Base-by-base conservation (phyloP, 2,113 vertebrate genomes). In the Macroglossus sobrinus region DNA sequence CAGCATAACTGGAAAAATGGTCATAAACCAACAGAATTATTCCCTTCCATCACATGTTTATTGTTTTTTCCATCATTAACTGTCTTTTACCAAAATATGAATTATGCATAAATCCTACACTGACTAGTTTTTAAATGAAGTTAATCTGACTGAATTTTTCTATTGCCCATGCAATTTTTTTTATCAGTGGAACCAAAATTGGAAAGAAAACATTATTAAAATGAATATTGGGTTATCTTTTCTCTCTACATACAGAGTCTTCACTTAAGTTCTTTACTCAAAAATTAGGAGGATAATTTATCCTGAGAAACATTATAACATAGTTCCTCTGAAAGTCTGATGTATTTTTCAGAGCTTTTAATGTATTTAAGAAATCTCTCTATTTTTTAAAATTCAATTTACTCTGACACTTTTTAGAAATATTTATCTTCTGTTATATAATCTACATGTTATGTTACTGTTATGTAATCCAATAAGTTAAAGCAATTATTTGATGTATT, bases 161-260 rank as follows among this genome's bases (percentile, higher is more conserved):
- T 45, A 11, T 84, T 16, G 55, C 30, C 30, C 7, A 13, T 47
- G 30, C 7, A 82, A 88, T 35, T 85, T 88, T 57, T 57, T 84
- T 40, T 76, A 53, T 21, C 4, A 63, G 71, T 90, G 66, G 66
- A 96, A 90, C 15, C 12, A 95, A 66, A 97, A 71, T 2, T 64
- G 5, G 12, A 24, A 90, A 12, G 53, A 50, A 86, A 92, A 33
- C 3, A 71, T 75, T 5, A 86, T 40, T 21, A 89, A 89, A 92
- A 90, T 90, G 59, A 79, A 50, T 53, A 84, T 92, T 80, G 30
- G 16, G 81, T 93, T 90, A 38, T 76, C 21, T 84, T 96, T 5
- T 69, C 18, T 91, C 30, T 91, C 47, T 91, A 59, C n/a, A 4
- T 85, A 2, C 24, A 91, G 21, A 64, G 64, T 7, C 11, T 69